A percentile compares a stretch with the other conserved stretches of the same genome.
phyloP scores from a whole-genome alignment of 2,888 invertebrate species.

The Tipula lateralis region DNA sequence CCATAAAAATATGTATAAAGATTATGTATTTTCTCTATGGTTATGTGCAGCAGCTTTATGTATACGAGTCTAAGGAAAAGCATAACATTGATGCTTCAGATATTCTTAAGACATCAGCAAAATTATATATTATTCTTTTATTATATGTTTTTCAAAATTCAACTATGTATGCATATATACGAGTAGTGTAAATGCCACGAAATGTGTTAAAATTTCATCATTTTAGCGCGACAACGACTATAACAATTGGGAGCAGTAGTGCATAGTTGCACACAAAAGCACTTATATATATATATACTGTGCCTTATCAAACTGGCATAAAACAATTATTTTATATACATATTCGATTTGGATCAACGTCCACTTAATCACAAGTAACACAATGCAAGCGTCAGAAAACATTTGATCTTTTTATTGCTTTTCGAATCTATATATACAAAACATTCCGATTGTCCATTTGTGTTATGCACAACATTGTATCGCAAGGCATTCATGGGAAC shows the following conservation, averaged over 20 bases:
- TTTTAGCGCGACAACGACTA: too few relatives aligned
- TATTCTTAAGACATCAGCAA: not conserved
- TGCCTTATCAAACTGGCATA: not conserved
- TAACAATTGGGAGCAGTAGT: too few relatives aligned
- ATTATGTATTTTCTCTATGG: conserved; percentile 6
- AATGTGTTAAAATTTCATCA: not conserved
- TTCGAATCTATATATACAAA: not conserved
- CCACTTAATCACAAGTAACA: not conserved
- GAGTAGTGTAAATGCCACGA: not conserved
- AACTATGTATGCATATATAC: not conserved
- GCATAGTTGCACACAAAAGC: not conserved
- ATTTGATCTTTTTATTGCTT: not conserved
- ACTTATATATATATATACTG: not conserved
- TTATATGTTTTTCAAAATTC: too few relatives aligned
- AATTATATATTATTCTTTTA: not conserved
- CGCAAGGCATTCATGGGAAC: not conserved
- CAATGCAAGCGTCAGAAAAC: not conserved
- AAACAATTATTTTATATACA: not conserved
- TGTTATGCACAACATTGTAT: not conserved
- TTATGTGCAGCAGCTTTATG: conserved; percentile 7
- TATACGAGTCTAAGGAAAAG: not conserved
- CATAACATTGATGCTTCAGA: not conserved
- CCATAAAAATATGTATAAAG: conserved; percentile 24
- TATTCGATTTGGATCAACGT: not conserved
- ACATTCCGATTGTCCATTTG: not conserved